Base-by-base conservation (phyloP, 23 tunicate genomes). In the Ciona savignyi region DNA sequence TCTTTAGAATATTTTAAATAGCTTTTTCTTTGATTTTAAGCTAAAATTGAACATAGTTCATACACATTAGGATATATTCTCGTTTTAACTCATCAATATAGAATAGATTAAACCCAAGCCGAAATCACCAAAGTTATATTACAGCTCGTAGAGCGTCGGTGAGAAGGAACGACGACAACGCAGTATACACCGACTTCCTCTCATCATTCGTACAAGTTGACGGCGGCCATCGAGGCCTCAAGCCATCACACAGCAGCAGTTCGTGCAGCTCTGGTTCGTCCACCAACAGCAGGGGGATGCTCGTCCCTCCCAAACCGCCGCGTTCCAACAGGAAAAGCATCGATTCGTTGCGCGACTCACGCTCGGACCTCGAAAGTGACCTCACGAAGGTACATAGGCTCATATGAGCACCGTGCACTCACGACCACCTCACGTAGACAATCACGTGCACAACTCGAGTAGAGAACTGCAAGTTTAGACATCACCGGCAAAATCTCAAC, bases 251-350 rank as follows among this genome's bases (percentile, higher is more conserved):
- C 67, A 23, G 28, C 24, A 63, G 22, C 67, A 63, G 67, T 22
- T 63, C 76, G 2, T 48, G 27, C 30, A 49, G 61, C 1, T 72
- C 76, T 25, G 9, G 35, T 68, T 25, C 76, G 6, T 72, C 51
- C 33, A 42, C 76, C 6, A 72, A 72, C 76, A 72, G 76, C 64
- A 72, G 64, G 64, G 76, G 76, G 6, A 48, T 31, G 33, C 28
- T 29, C 19, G 34, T 48, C 2, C 80, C 80, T 24, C 80, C 71
- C 9, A 77, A 77, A 35, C 80, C 80, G 28, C 71, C 80, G 28
- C 62, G 80, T 42, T 42, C 56, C 9, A 68, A n/a, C n/a, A n/a
- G n/a, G n/a, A n/a, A n/a, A n/a, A n/a, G 11, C 11, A 42, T 6
- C 9, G 15, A 42, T 42, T 15, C 11, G 9, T 42, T 42, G 56